These are phyloP conservation scores for Drosophila kurseongensis DNA, from an alignment of 1,140 invertebrate species.

Conservation along the genomic window DNA sequence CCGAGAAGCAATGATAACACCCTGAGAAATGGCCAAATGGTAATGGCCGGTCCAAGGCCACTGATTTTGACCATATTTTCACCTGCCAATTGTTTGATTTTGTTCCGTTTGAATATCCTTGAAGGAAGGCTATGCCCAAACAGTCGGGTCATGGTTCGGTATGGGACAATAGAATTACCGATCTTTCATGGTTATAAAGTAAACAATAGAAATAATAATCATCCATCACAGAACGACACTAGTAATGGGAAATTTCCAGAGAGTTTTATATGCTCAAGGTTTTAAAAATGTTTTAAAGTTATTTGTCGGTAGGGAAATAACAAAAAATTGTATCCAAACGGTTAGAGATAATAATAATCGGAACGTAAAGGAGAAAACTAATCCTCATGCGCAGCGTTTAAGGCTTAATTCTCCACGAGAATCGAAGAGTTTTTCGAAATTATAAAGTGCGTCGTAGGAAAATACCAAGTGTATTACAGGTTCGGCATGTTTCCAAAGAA, in stretches of 20 bases:
- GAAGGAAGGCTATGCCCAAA: slow-evolving; percentile 8
- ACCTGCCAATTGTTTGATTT: slow-evolving; percentile 32
- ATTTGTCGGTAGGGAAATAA: too few relatives aligned
- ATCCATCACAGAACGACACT: neutral
- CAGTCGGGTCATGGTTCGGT: slow-evolving; percentile 6
- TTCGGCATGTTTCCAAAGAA: neutral
- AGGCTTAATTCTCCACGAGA: too few relatives aligned
- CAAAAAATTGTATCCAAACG: too few relatives aligned
- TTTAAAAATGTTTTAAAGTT: neutral
- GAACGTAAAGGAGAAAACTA: too few relatives aligned
- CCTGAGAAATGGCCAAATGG: slow-evolving; percentile 7
- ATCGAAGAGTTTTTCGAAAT: too few relatives aligned
- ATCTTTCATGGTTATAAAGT: slow-evolving; percentile 33
- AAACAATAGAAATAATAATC: slow-evolving; percentile 15
- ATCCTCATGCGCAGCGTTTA: too few relatives aligned
- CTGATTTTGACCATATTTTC: slow-evolving; percentile 24
- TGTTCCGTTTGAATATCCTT: slow-evolving; percentile 12
- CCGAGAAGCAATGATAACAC: slow-evolving; percentile 26
- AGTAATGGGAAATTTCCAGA: neutral
- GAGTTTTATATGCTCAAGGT: neutral
- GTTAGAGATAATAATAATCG: too few relatives aligned
- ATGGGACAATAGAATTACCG: neutral
- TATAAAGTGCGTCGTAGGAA: too few relatives aligned
- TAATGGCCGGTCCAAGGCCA: slow-evolving; percentile 52
- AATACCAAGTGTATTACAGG: neutral